Evolutionary conservation across 2,113 vertebrate genomes (phyloP), one percentile per base, ranked within the genome.

Genomic region (Myotis lucifugus): DNA sequence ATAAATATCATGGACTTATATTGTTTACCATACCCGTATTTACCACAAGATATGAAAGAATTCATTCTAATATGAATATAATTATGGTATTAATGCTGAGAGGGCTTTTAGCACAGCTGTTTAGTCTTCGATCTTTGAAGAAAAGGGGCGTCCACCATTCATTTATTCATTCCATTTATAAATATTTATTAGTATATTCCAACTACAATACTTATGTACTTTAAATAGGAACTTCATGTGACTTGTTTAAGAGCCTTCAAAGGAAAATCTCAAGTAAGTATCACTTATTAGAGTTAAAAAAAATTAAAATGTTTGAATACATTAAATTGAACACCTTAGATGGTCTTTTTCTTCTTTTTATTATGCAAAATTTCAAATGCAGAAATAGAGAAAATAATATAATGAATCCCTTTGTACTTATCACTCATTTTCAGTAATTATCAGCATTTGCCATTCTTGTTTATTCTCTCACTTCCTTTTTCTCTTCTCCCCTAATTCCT

Each of bases 391-490:
- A 59, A 59, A 8, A 40, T 78, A 79, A 70, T 78, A 21, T 50
- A 48, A 18, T 56, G 29, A 86, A 72, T 78, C 11, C 11, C 8
- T 90, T 10, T 85, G 21, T 79, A 37, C 14, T 34, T 42, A 2
- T 34, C 27, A 72, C 42, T 86, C 34, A 54, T 90, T 81, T 54
- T 64, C 73, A 85, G 13, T 79, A 34, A 86, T 85, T 79, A 42
- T 29, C 66, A 64, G 54, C 64, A 64, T 85, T 72, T 77, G 40
- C 18, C 2, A 14, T 88, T 83, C 69, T 82, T 85, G 14, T 88
- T 93, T 66, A 40, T 77, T 94, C 70, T 89, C 8, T 93, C 23
- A 59, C 34, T 77, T 88, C 11, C 54, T 54, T 90, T 77, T 77
- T n/a, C 34, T 18, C 13, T 89, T 32, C 7, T 59, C 11, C 18